Evolutionary conservation across 2,797 vertebrate species (phyloP), one percentile per base, ranked within the genome.

Genomic region (Apogon talboti): DNA sequence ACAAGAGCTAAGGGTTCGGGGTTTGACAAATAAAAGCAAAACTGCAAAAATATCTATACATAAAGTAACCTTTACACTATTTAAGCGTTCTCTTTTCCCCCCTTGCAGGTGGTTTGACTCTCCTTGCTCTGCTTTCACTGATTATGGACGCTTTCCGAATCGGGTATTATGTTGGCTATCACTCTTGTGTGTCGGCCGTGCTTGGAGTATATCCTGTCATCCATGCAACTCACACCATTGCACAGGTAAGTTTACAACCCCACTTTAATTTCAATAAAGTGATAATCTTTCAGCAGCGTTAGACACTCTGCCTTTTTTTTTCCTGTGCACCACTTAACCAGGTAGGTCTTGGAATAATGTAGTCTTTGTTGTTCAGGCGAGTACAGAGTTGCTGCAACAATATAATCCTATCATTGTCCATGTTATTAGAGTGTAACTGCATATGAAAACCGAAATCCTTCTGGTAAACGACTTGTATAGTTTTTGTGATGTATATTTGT

Each of bases 91-190:
- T 48, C 42, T 0, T 21, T 61, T n/a, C 21, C 37, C 61, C 38
- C 30, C 62, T 4, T 3, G 6, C 59, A 99, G 98, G 97, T 79
- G 98, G 96, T 5, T 92, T 99, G 88, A 95, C 96, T 0, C 76
- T 99, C 28, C 96, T 99, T 49, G 97, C 97, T 0, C 81, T 95
- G 66, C 95, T 99, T 47, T 98, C 97, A 44, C 78, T 99, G 76
- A 92, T 98, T 62, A 95, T 99, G 92, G 97, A 98, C 57, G 94
- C 95, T 66, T 96, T 99, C 82, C 95, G 96, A 86, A 93, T 99
- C 35, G 98, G 97, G 33, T 95, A 96, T 86, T 99, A 95, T 74
- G 82, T 98, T 68, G 97, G 98, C 38, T 98, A 94, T 87, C 94
- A 93, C 3, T 92, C 92, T 28, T 99, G 98, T 71, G 87, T 98